Percentiles rank a stretch among this genome's conserved stretches.
Conservation (phyloP, 2,888 invertebrate genomes). For the Cryptocephalus moraei region DNA sequence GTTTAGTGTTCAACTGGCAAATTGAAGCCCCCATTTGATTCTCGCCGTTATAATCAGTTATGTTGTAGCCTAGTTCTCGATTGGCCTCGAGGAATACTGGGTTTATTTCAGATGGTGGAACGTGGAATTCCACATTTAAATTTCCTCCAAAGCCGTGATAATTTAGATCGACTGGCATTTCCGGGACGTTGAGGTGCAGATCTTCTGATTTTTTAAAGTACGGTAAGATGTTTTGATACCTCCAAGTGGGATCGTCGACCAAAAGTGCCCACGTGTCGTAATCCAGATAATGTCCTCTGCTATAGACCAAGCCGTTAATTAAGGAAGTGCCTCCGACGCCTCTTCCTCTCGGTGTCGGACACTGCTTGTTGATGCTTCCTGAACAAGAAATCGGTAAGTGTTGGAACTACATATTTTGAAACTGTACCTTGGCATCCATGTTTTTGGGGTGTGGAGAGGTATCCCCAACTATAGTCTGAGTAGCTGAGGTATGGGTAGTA, state of each 20-base stretch:
- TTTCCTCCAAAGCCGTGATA: constrained; percentile 10
- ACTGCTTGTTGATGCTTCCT: constrained; percentile 22
- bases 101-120: constrained; percentile 1
- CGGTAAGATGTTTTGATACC: constrained; percentile 46
- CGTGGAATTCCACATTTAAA: constrained; percentile 12
- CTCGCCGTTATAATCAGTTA: constrained; percentile 58
- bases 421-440: constrained; percentile 46
- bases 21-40: constrained; percentile 53
- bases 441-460: constrained; percentile 53
- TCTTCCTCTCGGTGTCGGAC: constrained; percentile 38
- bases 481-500: not conserved
- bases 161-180: constrained; percentile 3
- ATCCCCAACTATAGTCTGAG: constrained; percentile 54
- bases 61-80: constrained; percentile 53
- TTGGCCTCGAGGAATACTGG: constrained; percentile 40
- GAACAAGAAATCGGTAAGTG: not conserved
- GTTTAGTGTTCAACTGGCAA: constrained; percentile 51
- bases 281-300: constrained; percentile 37
- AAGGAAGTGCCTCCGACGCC: constrained; percentile 42
- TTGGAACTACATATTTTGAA: not conserved
- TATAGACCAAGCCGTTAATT: constrained; percentile 42
- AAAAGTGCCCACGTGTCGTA: constrained; percentile 39
- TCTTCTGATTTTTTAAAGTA: constrained; percentile 26
- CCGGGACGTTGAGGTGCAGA: constrained; percentile 4
- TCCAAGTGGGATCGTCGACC: constrained; percentile 33